phyloP scores from a whole-genome alignment of 2,888 invertebrate species.

The Cerastis rubricosa region DNA sequence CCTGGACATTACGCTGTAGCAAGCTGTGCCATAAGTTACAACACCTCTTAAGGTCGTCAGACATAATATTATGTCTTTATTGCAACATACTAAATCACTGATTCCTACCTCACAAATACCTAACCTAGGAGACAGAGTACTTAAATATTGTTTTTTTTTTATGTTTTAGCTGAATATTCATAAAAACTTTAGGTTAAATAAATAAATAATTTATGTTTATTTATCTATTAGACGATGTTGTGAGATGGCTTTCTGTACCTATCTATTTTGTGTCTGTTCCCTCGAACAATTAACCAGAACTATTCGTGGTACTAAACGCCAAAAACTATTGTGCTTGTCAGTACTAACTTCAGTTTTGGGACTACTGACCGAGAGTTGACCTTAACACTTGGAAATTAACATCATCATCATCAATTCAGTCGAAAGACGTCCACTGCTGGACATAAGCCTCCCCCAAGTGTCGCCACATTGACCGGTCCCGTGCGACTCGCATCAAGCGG shows the following conservation, averaged over 20 bases:
- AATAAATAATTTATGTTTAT: background rate
- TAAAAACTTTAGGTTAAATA: background rate
- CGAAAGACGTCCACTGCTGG: too few species aligned
- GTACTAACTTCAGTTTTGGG: conserved; percentile 41
- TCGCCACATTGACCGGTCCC: too few species aligned
- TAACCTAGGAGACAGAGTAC: background rate
- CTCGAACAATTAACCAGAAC: conserved; percentile 45
- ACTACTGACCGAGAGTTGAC: conserved; percentile 1
- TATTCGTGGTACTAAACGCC: conserved; percentile 35
- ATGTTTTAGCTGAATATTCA: background rate
- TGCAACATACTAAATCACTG: background rate
- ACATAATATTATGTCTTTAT: background rate
- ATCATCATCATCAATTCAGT: too few species aligned
- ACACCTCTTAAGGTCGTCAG: background rate
- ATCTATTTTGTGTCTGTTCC: conserved; percentile 4
- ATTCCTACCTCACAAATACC: background rate
- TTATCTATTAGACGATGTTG: background rate
- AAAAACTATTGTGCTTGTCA: conserved; percentile 52
- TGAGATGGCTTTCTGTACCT: background rate
- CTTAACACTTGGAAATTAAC: background rate
- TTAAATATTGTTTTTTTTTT: background rate
- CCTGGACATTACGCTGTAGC: too few species aligned
- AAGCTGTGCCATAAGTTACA: background rate
- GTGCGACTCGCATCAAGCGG: too few species aligned
- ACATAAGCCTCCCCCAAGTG: too few species aligned